A percentile compares a stretch with the other conserved stretches of the same genome.
phyloP scores from a whole-genome alignment of 2,888 invertebrate genomes.

The Oscheius sp. region DNA sequence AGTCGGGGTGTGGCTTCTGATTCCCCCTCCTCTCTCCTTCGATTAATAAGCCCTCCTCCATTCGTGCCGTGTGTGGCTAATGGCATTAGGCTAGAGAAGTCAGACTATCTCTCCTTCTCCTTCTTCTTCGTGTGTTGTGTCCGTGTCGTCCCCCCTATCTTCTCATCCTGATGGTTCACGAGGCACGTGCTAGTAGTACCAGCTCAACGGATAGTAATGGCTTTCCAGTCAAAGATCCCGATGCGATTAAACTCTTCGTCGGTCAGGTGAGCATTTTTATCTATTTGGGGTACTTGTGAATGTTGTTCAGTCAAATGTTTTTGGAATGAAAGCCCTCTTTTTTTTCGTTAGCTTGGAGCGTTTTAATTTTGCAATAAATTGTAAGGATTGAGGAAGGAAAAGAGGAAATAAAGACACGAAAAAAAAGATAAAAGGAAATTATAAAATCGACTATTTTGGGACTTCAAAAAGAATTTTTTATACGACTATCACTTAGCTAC shows the following conservation, averaged over 20 bases:
- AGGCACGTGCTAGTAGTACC: conserved; percentile 44
- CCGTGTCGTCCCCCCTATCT: conserved; percentile 1
- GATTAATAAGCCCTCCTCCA: not conserved
- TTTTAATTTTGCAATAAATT: too few species aligned
- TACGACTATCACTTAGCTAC: too few species aligned
- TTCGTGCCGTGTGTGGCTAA: not conserved
- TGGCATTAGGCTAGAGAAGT: not conserved
- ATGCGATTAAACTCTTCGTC: conserved; percentile 84
- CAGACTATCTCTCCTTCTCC: not conserved
- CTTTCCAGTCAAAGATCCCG: conserved; percentile 74
- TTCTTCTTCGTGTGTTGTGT: conserved; percentile 1
- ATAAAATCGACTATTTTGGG: too few species aligned
- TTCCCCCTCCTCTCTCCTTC: not conserved
- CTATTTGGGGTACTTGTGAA: too few species aligned
- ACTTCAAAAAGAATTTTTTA: too few species aligned
- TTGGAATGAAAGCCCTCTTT: too few species aligned
- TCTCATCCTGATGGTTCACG: conserved; percentile 10
- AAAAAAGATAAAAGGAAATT: too few species aligned
- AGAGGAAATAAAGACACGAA: too few species aligned
- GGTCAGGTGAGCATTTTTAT: conserved; percentile 74
- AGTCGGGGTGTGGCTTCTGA: not conserved
- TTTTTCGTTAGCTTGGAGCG: too few species aligned
- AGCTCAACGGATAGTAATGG: conserved; percentile 69
- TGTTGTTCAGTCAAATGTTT: too few species aligned
- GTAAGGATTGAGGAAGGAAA: too few species aligned